Conservation (phyloP, 2,113 vertebrate species). For the zebrafish (Danio rerio) region DNA sequence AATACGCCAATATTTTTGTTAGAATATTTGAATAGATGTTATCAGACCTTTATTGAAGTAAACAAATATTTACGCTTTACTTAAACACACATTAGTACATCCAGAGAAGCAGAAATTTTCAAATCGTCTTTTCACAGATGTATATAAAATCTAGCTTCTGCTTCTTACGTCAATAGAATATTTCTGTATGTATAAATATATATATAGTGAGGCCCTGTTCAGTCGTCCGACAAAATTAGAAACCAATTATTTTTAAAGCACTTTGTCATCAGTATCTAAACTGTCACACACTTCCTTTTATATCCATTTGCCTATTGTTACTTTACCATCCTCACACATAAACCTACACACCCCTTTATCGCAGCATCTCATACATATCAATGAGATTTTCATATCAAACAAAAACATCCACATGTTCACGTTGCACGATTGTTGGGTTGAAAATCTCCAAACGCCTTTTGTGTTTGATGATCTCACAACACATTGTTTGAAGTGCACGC, state of each 20-base stretch:
- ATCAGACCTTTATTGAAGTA: too few relatives aligned
- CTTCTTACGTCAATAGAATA: neutral
- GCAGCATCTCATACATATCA: constrained; percentile 11
- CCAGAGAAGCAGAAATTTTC: too few relatives aligned
- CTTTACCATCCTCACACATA: neutral
- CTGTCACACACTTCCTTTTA: neutral
- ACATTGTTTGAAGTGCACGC: constrained; percentile 37
- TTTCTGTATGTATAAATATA: neutral
- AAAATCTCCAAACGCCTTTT: constrained; percentile 17
- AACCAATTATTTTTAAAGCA: neutral
- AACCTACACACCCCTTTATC: neutral
- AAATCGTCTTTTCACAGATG: neutral
- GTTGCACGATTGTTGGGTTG: neutral
- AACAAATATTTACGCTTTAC: too few relatives aligned
- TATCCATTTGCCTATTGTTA: neutral
- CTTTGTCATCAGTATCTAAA: neutral
- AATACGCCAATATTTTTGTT: too few relatives aligned
- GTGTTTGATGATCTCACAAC: constrained; percentile 35
- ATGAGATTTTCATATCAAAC: constrained; percentile 35
- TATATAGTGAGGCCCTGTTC: neutral
- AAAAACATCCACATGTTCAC: constrained; percentile 28
- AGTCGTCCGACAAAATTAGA: neutral
- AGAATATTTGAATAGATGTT: too few relatives aligned
- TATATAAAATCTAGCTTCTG: neutral
- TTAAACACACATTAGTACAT: too few relatives aligned